Evolutionary conservation across 1,140 invertebrate species (phyloP).

Genomic region (Lordiphosa stackelbergi): DNA sequence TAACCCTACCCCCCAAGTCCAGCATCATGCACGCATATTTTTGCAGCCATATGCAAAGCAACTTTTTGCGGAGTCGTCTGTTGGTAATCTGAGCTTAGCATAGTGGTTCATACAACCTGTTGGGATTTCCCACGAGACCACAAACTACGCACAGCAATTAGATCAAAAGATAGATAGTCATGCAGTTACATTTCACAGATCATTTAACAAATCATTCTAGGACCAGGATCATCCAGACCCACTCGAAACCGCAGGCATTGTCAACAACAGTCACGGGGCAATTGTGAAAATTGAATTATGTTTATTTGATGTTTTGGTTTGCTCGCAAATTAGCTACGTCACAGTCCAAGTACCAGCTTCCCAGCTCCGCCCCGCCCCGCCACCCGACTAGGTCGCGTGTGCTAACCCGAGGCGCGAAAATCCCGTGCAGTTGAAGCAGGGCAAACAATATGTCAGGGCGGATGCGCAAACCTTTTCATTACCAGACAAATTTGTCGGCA

Average conservation of each 20-base stretch:
- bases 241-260: slow-evolving; percentile 55
- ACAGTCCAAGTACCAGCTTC: slow-evolving; percentile 12
- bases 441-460: slow-evolving; percentile 66
- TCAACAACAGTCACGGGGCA: slow-evolving; percentile 45
- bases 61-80: slow-evolving; percentile 19
- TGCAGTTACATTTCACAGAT: slow-evolving; percentile 43
- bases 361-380: slow-evolving; percentile 18
- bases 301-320: slow-evolving; percentile 76
- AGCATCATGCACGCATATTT: neutral
- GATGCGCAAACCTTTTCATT: slow-evolving; percentile 76
- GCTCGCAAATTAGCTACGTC: slow-evolving; percentile 74
- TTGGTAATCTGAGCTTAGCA: slow-evolving; percentile 49
- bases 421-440: slow-evolving; percentile 49
- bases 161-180: slow-evolving; percentile 31
- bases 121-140: slow-evolving; percentile 59
- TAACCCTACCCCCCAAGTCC: neutral
- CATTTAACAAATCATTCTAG: slow-evolving; percentile 46
- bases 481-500: slow-evolving; percentile 60
- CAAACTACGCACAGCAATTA: slow-evolving; percentile 30
- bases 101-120: slow-evolving; percentile 55
- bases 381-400: slow-evolving; percentile 50
- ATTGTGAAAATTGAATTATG: slow-evolving; percentile 77
- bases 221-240: slow-evolving; percentile 23
- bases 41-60: slow-evolving; percentile 32
- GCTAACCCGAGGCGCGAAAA: slow-evolving; percentile 73